phyloP scores from a whole-genome alignment of 2,113 vertebrate species.

The Anoplopoma fimbria region DNA sequence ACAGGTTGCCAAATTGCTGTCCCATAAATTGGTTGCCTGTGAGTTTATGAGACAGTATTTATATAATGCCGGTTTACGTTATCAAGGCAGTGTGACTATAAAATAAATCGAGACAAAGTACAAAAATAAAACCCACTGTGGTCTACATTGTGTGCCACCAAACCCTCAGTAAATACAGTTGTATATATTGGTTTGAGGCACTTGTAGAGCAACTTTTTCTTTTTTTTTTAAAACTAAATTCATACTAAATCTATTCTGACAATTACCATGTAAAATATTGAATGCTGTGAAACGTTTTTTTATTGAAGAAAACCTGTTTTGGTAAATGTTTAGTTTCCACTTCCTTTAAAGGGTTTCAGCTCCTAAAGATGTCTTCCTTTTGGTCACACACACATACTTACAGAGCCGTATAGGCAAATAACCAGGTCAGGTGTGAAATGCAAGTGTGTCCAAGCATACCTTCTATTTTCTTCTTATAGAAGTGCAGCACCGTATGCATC shows the following conservation, averaged over 20 bases:
- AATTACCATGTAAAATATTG: background rate
- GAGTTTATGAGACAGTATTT: constrained; percentile 13
- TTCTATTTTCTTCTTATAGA: background rate
- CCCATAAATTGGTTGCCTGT: constrained; percentile 4
- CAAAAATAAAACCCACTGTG: background rate
- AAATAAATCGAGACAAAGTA: background rate
- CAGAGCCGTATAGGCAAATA: background rate
- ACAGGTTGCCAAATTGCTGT: background rate
- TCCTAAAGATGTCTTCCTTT: background rate
- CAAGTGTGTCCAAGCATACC: background rate
- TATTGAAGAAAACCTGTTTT: background rate
- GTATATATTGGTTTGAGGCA: background rate
- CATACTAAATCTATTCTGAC: background rate
- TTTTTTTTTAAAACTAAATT: background rate
- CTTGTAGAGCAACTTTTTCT: background rate
- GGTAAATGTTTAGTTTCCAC: background rate
- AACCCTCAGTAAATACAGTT: background rate
- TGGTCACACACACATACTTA: background rate
- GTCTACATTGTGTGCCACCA: background rate
- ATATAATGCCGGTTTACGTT: constrained; percentile 9
- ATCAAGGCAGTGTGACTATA: background rate
- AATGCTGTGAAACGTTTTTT: background rate
- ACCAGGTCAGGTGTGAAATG: background rate
- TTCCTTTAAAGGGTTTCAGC: background rate
- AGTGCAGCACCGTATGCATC: background rate